Evolutionary conservation across 2,797 vertebrate genomes (phyloP).

Genomic region (Pampus argenteus): DNA sequence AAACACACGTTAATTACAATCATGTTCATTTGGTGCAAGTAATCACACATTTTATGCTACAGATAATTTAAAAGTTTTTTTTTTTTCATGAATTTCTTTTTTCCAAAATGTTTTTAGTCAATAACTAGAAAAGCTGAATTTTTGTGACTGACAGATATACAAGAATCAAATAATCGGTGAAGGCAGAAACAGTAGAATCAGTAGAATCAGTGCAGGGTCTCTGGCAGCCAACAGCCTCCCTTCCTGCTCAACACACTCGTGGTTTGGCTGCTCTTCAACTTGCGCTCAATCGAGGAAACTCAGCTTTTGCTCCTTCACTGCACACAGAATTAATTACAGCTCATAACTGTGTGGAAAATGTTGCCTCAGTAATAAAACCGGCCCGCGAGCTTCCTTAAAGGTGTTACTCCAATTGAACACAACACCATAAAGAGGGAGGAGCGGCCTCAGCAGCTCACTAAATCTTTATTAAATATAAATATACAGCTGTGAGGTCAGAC

Average conservation of each 20-base stretch:
- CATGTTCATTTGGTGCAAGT: no score
- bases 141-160: background rate
- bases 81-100: no score
- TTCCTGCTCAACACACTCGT: background rate
- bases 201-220: background rate
- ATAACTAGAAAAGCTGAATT: background rate
- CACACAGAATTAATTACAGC: constrained; percentile 38
- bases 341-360: constrained; percentile 46
- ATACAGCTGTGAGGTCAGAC: constrained; percentile 19
- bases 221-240: background rate
- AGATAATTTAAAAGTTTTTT: no score
- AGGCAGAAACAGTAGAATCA: no score
- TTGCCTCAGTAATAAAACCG: constrained; percentile 51
- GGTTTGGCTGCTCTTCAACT: constrained; percentile 15
- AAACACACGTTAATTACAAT: constrained; percentile 31
- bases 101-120: no score
- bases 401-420: constrained; percentile 32
- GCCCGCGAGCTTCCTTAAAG: constrained; percentile 37
- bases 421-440: constrained; percentile 40
- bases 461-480: constrained; percentile 32
- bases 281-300: constrained; percentile 32
- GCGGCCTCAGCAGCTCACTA: constrained; percentile 5
- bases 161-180: no score
- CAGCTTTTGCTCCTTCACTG: constrained; percentile 20
- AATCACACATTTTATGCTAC: no score